phyloP scores from a whole-genome alignment of 1,140 invertebrate species.

The Cherax quadricarinatus region DNA sequence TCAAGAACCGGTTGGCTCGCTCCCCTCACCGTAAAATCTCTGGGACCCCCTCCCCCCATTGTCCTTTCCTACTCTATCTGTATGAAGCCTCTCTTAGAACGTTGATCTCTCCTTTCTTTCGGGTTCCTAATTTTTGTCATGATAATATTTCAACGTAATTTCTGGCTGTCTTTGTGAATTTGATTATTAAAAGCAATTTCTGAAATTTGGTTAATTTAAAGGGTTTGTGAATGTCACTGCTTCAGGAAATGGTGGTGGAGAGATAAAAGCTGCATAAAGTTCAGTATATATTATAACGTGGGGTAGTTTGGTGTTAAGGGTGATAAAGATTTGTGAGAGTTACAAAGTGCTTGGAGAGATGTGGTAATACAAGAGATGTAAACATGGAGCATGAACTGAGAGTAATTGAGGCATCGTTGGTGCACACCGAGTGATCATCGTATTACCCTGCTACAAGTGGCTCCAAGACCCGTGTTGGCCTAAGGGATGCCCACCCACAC shows the following conservation, averaged over 20 bases:
- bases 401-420: constrained; percentile 29
- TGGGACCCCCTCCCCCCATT: background rate
- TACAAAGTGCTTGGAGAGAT: background rate
- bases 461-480: constrained; percentile 8
- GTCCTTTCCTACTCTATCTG: background rate
- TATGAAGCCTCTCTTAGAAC: background rate
- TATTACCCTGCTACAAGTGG: constrained; percentile 28
- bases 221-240: too few relatives aligned
- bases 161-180: too few relatives aligned
- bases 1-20: background rate
- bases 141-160: constrained; percentile 3
- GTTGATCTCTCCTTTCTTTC: background rate
- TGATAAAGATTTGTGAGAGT: background rate
- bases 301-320: too few relatives aligned
- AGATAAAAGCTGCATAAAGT: too few relatives aligned
- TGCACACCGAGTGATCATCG: constrained; percentile 20
- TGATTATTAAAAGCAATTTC: too few relatives aligned
- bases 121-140: background rate
- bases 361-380: too few relatives aligned
- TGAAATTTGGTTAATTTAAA: too few relatives aligned
- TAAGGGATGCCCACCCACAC: background rate
- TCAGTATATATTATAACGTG: too few relatives aligned
- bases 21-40: background rate
- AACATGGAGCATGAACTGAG: background rate
- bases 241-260: too few relatives aligned